Evolutionary conservation across 1,140 invertebrate species (phyloP).

Genomic region (Formica selysi): DNA sequence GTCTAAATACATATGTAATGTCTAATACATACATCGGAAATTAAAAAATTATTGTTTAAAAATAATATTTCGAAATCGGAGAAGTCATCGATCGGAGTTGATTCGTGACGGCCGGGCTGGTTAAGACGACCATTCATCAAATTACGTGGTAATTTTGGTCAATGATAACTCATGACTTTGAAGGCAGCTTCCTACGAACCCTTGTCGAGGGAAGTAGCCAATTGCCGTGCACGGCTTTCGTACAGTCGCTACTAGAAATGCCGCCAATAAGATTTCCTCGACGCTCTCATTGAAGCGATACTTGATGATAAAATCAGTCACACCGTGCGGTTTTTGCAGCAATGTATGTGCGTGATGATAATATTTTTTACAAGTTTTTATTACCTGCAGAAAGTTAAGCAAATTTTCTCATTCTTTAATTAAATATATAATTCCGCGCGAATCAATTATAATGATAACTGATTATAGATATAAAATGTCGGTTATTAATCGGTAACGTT

Average conservation of each 20-base stretch:
- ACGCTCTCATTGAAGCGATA: background rate
- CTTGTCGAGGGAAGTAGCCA: conserved; percentile 84
- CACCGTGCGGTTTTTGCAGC: background rate
- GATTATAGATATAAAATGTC: background rate
- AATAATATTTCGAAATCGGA: conserved; percentile 21
- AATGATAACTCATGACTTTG: conserved; percentile 86
- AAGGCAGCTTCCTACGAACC: conserved; percentile 85
- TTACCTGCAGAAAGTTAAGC: background rate
- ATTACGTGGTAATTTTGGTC: conserved; percentile 84
- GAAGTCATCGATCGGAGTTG: conserved; percentile 69
- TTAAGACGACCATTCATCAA: conserved; percentile 79
- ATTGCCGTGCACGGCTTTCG: conserved; percentile 82
- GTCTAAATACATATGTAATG: background rate
- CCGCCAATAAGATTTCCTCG: conserved; percentile 73
- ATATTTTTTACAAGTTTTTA: background rate
- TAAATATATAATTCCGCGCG: background rate
- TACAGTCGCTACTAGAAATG: conserved; percentile 84
- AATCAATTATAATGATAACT: background rate
- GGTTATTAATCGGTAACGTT: background rate
- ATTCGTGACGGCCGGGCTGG: conserved; percentile 63
- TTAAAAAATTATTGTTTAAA: background rate
- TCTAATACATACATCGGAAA: background rate
- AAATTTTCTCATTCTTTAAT: background rate
- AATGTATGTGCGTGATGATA: background rate
- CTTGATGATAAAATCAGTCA: background rate